These are phyloP conservation scores for Falco cherrug DNA, from an alignment of 2,797 vertebrate species.

Conservation along the genomic window DNA sequence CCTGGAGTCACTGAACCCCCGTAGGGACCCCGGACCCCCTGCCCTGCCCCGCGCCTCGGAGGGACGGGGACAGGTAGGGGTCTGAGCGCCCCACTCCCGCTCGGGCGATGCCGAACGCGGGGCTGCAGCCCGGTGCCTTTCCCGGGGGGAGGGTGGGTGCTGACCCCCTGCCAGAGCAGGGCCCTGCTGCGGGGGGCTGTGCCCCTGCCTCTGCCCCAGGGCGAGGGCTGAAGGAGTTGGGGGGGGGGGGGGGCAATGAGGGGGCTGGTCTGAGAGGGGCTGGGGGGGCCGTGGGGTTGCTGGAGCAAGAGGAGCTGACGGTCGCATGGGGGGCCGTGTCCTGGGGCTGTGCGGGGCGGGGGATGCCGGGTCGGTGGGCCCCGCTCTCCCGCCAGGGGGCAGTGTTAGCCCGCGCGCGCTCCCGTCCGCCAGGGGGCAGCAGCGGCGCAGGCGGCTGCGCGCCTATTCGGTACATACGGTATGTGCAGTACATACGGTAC, in stretches of 20 bases:
- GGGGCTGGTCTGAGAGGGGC: too few species aligned
- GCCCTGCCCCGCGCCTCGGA: too few species aligned
- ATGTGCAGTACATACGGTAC: fast-evolving
- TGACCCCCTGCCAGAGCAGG: too few species aligned
- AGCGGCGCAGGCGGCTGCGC: fast-evolving
- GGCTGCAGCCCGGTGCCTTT: too few species aligned
- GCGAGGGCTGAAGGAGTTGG: too few species aligned
- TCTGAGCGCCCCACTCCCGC: too few species aligned
- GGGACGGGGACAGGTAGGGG: too few species aligned
- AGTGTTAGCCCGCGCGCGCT: fast-evolving
- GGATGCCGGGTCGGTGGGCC: background rate
- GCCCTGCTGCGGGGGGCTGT: background rate
- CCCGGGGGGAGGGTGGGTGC: too few species aligned
- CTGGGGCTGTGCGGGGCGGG: background rate
- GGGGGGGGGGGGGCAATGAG: too few species aligned
- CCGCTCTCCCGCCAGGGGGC: background rate
- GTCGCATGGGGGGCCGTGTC: background rate
- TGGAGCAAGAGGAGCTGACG: background rate
- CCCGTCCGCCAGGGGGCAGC: background rate
- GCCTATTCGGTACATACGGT: background rate
- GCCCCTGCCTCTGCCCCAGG: background rate
- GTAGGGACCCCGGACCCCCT: too few species aligned
- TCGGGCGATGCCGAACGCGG: too few species aligned
- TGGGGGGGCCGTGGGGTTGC: background rate
- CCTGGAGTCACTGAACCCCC: too few species aligned